phyloP scores from a whole-genome alignment of 1,140 invertebrate genomes.

The Halesus radiatus region DNA sequence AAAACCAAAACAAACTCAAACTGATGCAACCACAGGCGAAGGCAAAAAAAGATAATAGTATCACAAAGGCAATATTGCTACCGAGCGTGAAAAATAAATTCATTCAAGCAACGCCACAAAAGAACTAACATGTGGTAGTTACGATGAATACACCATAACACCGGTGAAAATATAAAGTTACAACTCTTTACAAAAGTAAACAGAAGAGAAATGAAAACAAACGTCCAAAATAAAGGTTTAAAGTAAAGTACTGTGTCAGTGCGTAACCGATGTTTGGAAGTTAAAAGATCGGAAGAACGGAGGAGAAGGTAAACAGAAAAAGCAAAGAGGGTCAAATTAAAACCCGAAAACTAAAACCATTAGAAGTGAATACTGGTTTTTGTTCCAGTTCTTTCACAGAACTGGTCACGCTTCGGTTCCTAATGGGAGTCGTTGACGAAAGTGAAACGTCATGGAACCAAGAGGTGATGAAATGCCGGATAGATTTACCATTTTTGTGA shows the following conservation, averaged over 20 bases:
- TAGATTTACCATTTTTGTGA: constrained; percentile 17
- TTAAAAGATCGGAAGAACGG: neutral
- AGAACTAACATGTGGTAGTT: no score
- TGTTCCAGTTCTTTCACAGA: constrained; percentile 4
- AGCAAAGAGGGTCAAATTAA: neutral
- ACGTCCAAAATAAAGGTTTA: neutral
- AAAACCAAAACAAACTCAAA: no score
- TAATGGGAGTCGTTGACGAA: constrained; percentile 44
- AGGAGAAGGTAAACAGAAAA: neutral
- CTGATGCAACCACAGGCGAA: no score
- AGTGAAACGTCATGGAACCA: constrained; percentile 43
- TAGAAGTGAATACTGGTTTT: constrained; percentile 14
- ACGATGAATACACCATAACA: no score
- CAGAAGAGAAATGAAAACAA: neutral
- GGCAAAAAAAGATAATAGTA: neutral
- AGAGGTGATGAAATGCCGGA: constrained; percentile 20
- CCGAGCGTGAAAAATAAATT: no score
- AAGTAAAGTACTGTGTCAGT: neutral
- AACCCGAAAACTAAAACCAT: neutral
- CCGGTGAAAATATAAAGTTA: neutral
- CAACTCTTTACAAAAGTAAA: neutral
- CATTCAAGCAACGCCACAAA: no score
- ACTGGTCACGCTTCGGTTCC: constrained; percentile 38
- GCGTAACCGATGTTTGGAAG: neutral
- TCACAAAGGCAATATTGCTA: neutral